Conservation (phyloP, 1,140 invertebrate species). For the Drosophila ercepeae region DNA sequence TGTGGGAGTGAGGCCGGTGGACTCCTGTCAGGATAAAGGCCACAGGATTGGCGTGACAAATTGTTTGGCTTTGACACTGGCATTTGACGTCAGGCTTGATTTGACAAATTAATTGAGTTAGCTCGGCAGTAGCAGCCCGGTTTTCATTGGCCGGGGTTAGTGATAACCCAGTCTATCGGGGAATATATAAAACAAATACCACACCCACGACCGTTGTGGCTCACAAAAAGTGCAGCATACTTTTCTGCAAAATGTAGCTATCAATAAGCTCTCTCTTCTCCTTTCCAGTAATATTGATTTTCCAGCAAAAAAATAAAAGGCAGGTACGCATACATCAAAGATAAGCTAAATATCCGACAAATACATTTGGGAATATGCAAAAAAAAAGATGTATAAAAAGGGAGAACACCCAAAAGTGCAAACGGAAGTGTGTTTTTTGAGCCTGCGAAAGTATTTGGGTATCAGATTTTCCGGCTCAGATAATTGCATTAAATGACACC, state of each 20-base stretch:
- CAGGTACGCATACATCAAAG: conserved; percentile 34
- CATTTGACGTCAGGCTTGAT: conserved; percentile 69
- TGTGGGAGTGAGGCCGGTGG: not conserved
- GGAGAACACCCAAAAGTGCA: conserved; percentile 57
- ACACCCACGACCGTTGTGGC: not conserved
- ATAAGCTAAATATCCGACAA: conserved; percentile 30
- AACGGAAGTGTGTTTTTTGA: conserved; percentile 58
- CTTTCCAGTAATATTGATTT: conserved; percentile 30
- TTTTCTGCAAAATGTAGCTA: conserved; percentile 25
- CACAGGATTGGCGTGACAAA: conserved; percentile 67
- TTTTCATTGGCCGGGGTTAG: conserved; percentile 8
- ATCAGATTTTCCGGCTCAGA: conserved; percentile 62
- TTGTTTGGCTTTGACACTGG: conserved; percentile 61
- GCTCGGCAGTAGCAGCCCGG: not conserved
- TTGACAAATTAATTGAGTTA: conserved; percentile 78
- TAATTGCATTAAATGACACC: conserved; percentile 72
- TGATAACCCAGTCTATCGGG: conserved; percentile 14
- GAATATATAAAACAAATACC: conserved; percentile 1
- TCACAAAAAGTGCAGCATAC: conserved; percentile 25
- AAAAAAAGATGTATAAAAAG: not conserved
- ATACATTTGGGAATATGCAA: conserved; percentile 75
- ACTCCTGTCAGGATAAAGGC: conserved; percentile 14
- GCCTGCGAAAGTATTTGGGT: conserved; percentile 54
- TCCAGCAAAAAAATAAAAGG: conserved; percentile 10
- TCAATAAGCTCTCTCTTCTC: conserved; percentile 17